Evolutionary conservation across 2,888 invertebrate species (phyloP), one percentile per base, ranked within the genome.

Genomic region (Andrena dorsata): DNA sequence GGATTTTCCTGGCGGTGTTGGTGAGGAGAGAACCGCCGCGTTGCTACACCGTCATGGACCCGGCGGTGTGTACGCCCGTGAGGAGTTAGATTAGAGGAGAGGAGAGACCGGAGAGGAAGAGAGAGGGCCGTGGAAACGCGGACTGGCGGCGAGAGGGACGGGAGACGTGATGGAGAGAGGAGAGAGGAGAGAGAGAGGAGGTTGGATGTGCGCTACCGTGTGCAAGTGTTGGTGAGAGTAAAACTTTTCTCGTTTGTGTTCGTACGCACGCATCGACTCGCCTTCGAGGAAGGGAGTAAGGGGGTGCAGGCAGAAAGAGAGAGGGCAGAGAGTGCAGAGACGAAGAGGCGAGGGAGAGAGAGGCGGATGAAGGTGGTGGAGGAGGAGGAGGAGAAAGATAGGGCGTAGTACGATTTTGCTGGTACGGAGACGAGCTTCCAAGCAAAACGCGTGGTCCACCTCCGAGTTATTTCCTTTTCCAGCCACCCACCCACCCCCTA

Each of bases 161-260:
- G 81, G 82, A 69, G 75, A 64, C 58, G 79, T 56, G 76, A 65
- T 63, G 68, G 79, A 83, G 82, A 72, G 80, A 69, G 56, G 79
- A 83, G 82, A 72, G 80, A 69, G 56, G 79, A 61, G 78, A 70
- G 78, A 70, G 89, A 78, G 89, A 78, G 85, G 78, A 83, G 78
- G 87, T 70, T 87, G 87, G 79, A 90, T 88, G 90, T 88, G 89
- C 88, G 90, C 88, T 84, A 80, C 84, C 78, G 65, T 76, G 87
- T 69, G 75, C 69, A 63, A 30, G 92, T 93, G 82, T 88, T 92
- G 85, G 93, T 93, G 91, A 93, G 92, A 90, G 90, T 94, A 93
- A 94, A 94, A 94, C 90, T 94, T 93, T 94, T 93, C 92, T 89
- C 83, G 90, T 82, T 88, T 93, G 93, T 93, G 91, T 93, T 87